Conservation (phyloP, 2,113 vertebrate genomes). For the Mastomys coucha region DNA sequence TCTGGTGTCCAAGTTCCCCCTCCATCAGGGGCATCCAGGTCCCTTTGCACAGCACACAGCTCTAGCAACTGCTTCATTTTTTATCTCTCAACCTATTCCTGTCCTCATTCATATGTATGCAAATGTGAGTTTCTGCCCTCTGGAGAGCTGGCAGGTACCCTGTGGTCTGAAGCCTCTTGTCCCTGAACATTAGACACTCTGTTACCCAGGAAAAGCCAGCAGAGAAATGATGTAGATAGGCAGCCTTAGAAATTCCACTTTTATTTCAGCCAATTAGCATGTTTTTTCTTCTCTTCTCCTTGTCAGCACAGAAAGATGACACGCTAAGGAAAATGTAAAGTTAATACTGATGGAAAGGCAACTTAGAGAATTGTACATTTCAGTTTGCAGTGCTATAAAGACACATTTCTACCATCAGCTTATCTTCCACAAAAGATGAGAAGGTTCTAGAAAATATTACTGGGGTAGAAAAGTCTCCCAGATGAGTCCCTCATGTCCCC, state of each 20-base stretch:
- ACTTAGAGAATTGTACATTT: conserved; percentile 42
- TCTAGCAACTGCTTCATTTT: neutral
- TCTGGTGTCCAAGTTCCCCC: conserved; percentile 33
- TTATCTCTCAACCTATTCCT: conserved; percentile 43
- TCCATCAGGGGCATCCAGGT: neutral
- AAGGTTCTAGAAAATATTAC: conserved; percentile 35
- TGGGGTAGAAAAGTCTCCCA: conserved; percentile 24
- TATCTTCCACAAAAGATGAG: conserved; percentile 28
- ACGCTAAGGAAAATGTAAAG: conserved; percentile 74
- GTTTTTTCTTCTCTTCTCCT: conserved; percentile 35
- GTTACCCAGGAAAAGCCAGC: conserved; percentile 59
- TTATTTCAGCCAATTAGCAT: conserved; percentile 75
- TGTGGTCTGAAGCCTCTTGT: conserved; percentile 52
- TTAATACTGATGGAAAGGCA: conserved; percentile 64
- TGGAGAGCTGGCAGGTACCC: conserved; percentile 67
- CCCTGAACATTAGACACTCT: conserved; percentile 53
- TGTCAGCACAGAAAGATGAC: conserved; percentile 71
- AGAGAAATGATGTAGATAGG: conserved; percentile 55
- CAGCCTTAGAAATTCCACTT: conserved; percentile 74
- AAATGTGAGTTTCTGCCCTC: conserved; percentile 30
- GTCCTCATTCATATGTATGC: conserved; percentile 43
- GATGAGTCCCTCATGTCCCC: neutral
- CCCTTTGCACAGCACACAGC: neutral
- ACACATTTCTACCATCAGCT: conserved; percentile 13
- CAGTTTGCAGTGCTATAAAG: conserved; percentile 54